phyloP scores from a whole-genome alignment of 2,888 invertebrate species.

The Calliscelio sp. region DNA sequence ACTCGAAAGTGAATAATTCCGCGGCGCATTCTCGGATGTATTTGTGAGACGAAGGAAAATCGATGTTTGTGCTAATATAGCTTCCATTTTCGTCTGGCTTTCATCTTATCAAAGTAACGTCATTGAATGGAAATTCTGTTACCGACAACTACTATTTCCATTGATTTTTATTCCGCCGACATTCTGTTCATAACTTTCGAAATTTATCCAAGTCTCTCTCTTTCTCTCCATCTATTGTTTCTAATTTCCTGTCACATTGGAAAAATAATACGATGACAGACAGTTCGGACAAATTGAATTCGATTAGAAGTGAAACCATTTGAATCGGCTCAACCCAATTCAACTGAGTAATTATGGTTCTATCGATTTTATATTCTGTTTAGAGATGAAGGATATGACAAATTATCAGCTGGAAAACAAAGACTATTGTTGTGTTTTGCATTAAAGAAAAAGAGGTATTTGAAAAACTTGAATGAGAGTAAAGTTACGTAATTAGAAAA shows the following conservation, averaged over 20 bases:
- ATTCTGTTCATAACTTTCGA: slow-evolving; percentile 40
- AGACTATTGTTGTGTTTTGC: no score
- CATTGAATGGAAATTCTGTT: slow-evolving; percentile 46
- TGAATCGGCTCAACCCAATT: no score
- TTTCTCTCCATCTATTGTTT: slow-evolving; percentile 34
- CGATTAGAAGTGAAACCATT: no score
- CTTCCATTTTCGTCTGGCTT: slow-evolving; percentile 58
- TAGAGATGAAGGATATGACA: no score
- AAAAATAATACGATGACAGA: no score
- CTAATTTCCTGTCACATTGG: slow-evolving; percentile 8
- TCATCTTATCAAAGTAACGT: slow-evolving; percentile 56
- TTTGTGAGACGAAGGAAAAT: slow-evolving; percentile 60
- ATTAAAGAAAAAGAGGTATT: no score
- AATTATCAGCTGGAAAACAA: no score
- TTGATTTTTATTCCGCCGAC: slow-evolving; percentile 46
- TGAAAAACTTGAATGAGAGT: no score
- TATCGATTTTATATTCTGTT: no score
- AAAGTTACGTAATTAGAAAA: no score
- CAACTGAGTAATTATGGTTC: no score
- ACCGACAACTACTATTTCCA: slow-evolving; percentile 27
- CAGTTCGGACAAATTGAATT: no score
- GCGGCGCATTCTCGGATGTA: slow-evolving; percentile 46
- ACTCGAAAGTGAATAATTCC: slow-evolving; percentile 68
- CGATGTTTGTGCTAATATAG: slow-evolving; percentile 61
- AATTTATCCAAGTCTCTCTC: slow-evolving; percentile 11